Evolutionary conservation across 2,888 invertebrate genomes (phyloP), one percentile per base, ranked within the genome.

Genomic region (Drosophila infuscata): DNA sequence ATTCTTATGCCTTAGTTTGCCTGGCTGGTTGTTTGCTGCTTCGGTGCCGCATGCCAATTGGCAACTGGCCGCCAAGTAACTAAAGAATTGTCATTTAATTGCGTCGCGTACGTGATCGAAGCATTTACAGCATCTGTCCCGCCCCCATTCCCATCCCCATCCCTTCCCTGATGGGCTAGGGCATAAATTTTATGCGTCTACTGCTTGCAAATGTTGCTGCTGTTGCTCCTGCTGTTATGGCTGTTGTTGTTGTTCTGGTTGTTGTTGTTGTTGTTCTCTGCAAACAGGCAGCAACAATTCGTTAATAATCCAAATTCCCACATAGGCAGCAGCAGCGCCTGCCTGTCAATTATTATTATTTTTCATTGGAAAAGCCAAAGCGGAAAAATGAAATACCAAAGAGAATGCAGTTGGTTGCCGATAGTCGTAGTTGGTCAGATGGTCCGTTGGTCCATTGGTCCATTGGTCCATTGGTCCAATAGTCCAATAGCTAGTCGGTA

Each of bases 101-200:
- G 92, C 92, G 91, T 91, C 90, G 91, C 91, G 89, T 92, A 92
- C 92, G 92, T 92, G 92, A 92, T 92, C 91, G 91, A 91, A 91
- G 85, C 88, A 89, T 82, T 86, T 82, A 81, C 83, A 81, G 84
- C 74, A 75, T 73, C 78, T 72, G 30, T 67, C 33, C 25, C 35
- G 15, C 38, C 32, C 20, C 33, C 49, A 25, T 33, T 25, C 35
- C 29, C 38, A n/a, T n/a, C 30, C 15, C 54, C 32, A 33, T 46
- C 25, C 54, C 52, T 43, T 62, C 70, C 49, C 64, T 25, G 62
- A 62, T 30, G 56, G 79, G 60, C 74, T 81, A 77, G 82, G 76
- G 76, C 85, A 88, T 85, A 85, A 75, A 88, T 86, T 86, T 88
- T 74, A 86, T 88, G 85, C 85, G 87, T 85, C 75, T 78, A 69